Conservation (phyloP, 2,113 vertebrate species). For the Aspiorhynchus laticeps region DNA sequence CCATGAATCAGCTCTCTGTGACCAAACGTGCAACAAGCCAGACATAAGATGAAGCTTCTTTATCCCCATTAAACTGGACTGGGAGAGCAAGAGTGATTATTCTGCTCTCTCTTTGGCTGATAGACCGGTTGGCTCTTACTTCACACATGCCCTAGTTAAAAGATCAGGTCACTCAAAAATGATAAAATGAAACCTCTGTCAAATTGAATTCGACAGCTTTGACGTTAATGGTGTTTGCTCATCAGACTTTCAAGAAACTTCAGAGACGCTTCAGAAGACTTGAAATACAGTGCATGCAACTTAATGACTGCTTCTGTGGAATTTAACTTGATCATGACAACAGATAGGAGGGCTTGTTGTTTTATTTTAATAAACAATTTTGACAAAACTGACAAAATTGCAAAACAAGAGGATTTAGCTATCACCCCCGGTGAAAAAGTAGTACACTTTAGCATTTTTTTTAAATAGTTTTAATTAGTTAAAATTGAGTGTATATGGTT, state of each 20-base stretch:
- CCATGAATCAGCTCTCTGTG: conserved; percentile 70
- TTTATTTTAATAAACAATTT: not conserved
- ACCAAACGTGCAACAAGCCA: conserved; percentile 46
- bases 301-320: not conserved
- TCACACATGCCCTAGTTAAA: not conserved
- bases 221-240: not conserved
- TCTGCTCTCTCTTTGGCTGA: not conserved
- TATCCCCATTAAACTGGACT: conserved; percentile 53
- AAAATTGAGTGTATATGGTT: not conserved
- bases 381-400: not conserved
- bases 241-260: not conserved
- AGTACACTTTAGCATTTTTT: not conserved
- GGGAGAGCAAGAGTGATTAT: conserved; percentile 29
- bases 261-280: not conserved
- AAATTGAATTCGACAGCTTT: not conserved
- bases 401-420: conserved; percentile 17
- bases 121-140: not conserved
- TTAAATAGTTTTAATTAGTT: too few relatives aligned
- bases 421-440: not conserved
- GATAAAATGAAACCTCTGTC: not conserved
- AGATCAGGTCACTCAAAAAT: not conserved
- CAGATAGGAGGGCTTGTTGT: not conserved
- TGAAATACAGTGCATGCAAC: not conserved
- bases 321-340: not conserved
- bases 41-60: conserved; percentile 55